phyloP scores from a whole-genome alignment of 2,113 vertebrate genomes.

The Mastomys natalensis region DNA sequence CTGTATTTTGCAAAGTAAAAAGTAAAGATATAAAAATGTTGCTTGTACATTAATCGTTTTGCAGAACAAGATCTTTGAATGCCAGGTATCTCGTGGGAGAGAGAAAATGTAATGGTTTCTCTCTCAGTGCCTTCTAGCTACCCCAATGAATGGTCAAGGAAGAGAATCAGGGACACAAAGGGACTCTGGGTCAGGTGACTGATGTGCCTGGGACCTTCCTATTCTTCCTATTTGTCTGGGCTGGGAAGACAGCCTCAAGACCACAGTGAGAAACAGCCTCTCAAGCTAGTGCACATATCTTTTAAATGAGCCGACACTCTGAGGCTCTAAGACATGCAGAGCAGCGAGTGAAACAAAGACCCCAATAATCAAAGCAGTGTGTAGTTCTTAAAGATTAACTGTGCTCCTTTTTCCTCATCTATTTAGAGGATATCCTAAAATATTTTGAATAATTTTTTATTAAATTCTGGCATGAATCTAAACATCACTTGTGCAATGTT shows the following conservation, averaged over 20 bases:
- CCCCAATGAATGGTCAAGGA: not conserved
- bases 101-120: not conserved
- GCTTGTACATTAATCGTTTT: not conserved
- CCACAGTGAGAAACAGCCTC: not conserved
- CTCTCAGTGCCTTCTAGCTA: not conserved
- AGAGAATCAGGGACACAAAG: not conserved
- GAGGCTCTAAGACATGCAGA: not conserved
- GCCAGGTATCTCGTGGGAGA: not conserved
- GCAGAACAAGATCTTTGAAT: not conserved
- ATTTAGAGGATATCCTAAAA: not conserved
- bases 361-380: not conserved
- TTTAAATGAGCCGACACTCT: not conserved
- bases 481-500: not conserved
- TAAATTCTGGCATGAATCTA: not conserved
- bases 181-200: not conserved
- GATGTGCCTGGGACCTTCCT: not conserved
- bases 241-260: not conserved
- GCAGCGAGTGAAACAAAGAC: not conserved
- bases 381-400: conserved; percentile 27
- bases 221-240: not conserved
- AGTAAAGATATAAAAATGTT: not conserved
- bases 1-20: conserved; percentile 33
- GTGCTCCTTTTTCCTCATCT: not conserved
- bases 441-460: conserved; percentile 23
- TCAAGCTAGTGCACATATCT: not conserved